phyloP scores from a whole-genome alignment of 2,888 invertebrate genomes.

The Mactromeris polynyma region DNA sequence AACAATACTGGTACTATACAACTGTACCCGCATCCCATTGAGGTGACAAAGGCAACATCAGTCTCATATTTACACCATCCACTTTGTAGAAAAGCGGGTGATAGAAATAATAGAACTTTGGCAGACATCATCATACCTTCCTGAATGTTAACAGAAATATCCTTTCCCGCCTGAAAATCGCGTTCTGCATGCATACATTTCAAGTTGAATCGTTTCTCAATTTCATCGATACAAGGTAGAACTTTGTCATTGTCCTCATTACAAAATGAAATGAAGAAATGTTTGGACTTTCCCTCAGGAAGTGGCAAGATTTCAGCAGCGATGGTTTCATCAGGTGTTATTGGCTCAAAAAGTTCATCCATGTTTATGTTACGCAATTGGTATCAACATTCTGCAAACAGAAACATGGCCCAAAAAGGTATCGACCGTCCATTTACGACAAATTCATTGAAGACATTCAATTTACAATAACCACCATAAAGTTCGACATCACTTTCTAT shows the following conservation, averaged over 20 bases:
- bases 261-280: conserved; percentile 50
- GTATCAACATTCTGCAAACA: too few species aligned
- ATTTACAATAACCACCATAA: too few species aligned
- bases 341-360: too few species aligned
- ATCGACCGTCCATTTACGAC: too few species aligned
- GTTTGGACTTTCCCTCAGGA: conserved; percentile 40
- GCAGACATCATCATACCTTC: too few species aligned
- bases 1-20: conserved; percentile 47
- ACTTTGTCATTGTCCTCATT: conserved; percentile 35
- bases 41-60: conserved; percentile 38
- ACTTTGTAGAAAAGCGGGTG: conserved; percentile 44
- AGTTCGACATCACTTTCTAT: too few species aligned
- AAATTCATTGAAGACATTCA: too few species aligned
- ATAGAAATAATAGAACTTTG: conserved; percentile 41
- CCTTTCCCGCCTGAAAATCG: conserved; percentile 53
- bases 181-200: conserved; percentile 44
- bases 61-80: conserved; percentile 50
- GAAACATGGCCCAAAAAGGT: too few species aligned
- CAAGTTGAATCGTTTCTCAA: conserved; percentile 33
- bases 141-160: conserved; percentile 39
- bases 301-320: conserved; percentile 11
- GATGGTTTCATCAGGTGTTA: background rate
- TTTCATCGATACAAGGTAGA: conserved; percentile 14
- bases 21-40: conserved; percentile 36
- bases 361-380: too few species aligned